Conservation (phyloP, 2,113 vertebrate genomes). For the Cebus imitator region DNA sequence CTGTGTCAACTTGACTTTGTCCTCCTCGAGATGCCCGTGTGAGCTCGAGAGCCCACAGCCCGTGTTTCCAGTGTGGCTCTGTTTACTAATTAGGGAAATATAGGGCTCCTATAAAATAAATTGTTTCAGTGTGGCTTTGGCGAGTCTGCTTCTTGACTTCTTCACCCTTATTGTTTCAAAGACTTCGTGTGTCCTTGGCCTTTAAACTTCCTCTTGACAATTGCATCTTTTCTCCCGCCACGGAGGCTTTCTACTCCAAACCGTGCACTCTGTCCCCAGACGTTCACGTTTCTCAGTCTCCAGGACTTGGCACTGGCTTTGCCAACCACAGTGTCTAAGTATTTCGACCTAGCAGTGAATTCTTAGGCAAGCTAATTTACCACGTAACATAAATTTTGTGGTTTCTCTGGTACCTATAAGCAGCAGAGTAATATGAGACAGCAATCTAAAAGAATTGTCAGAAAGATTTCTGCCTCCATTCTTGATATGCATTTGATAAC, state of each 20-base stretch:
- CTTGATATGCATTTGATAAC: constrained; percentile 30
- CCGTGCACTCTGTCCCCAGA: neutral
- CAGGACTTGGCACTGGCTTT: constrained; percentile 38
- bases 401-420: constrained; percentile 31
- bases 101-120: constrained; percentile 66
- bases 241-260: neutral
- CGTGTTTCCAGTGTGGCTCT: constrained; percentile 39
- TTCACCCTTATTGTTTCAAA: constrained; percentile 57
- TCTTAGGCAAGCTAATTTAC: neutral
- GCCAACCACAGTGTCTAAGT: constrained; percentile 45
- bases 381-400: neutral
- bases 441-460: neutral
- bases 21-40: neutral
- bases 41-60: constrained; percentile 36
- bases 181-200: constrained; percentile 54
- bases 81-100: constrained; percentile 56
- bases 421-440: constrained; percentile 27
- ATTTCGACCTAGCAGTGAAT: neutral
- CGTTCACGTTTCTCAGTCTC: neutral
- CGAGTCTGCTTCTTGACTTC: constrained; percentile 65
- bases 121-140: constrained; percentile 61
- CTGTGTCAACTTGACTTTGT: constrained; percentile 14
- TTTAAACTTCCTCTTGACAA: constrained; percentile 59
- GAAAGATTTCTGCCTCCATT: constrained; percentile 1
- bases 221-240: constrained; percentile 41